Evolutionary conservation across 2,888 invertebrate genomes (phyloP).

Genomic region (Drosophila neutralis): DNA sequence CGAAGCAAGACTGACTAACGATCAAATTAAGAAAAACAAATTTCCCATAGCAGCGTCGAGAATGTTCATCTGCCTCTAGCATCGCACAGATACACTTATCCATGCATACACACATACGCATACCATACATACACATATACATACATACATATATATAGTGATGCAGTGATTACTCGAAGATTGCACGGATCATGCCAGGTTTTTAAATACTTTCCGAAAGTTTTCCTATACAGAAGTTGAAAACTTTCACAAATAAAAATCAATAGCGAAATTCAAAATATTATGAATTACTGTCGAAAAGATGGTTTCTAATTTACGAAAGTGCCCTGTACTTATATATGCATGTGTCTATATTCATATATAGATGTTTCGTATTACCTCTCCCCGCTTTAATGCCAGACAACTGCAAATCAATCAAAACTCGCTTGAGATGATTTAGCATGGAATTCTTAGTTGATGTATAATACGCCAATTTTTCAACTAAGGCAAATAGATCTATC

Average conservation of each 20-base stretch:
- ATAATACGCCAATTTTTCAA: slow-evolving; percentile 68
- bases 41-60: slow-evolving; percentile 55
- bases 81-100: not conserved
- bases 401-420: slow-evolving; percentile 69
- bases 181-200: not conserved
- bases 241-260: not conserved
- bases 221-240: not conserved
- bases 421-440: slow-evolving; percentile 66
- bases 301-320: not conserved
- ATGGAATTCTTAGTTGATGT: slow-evolving; percentile 71
- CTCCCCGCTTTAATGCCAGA: slow-evolving; percentile 8
- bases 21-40: slow-evolving; percentile 54
- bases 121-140: not conserved
- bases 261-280: not conserved
- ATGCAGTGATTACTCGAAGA: not conserved
- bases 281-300: not conserved
- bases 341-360: slow-evolving; percentile 6
- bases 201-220: not conserved
- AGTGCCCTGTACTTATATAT: slow-evolving; percentile 6
- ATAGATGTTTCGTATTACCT: slow-evolving; percentile 15
- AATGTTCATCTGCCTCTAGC: slow-evolving; percentile 40
- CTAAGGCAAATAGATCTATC: slow-evolving; percentile 59
- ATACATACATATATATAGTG: not conserved
- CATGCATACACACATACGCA: not conserved
- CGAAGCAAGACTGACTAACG: slow-evolving; percentile 35